A percentile compares a stretch with the other conserved stretches of the same genome.
These are phyloP conservation scores for Spinibarbus caldwelli DNA, from an alignment of 2,797 vertebrate genomes.

Conservation along the genomic window DNA sequence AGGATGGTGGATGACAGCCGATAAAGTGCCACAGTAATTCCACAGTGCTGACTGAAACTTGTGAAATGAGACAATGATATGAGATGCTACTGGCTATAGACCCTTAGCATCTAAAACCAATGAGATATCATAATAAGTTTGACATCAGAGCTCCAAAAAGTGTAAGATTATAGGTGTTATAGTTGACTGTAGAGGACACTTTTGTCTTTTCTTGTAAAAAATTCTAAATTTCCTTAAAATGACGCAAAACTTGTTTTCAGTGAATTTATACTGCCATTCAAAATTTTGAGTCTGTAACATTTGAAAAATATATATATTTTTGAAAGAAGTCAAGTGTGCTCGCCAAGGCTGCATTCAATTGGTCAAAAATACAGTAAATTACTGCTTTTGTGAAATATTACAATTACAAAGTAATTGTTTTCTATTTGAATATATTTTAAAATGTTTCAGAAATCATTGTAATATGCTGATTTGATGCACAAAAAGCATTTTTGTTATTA, in stretches of 20 bases:
- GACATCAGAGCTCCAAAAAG: background rate
- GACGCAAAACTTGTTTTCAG: background rate
- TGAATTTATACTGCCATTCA: background rate
- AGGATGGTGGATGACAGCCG: conserved; percentile 58
- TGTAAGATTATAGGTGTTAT: background rate
- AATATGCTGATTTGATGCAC: background rate
- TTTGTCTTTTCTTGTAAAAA: background rate
- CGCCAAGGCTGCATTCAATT: background rate
- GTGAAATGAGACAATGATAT: background rate
- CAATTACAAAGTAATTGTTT: background rate
- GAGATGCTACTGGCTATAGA: background rate
- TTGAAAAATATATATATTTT: no score
- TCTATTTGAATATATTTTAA: background rate
- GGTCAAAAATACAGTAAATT: background rate
- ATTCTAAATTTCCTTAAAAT: background rate
- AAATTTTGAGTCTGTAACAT: background rate
- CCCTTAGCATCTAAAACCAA: background rate
- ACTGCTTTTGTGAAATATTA: no score
- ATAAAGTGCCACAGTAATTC: conserved; percentile 58
- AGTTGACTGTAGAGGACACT: background rate
- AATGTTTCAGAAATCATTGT: background rate
- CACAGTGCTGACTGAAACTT: conserved; percentile 42
- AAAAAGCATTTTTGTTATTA: background rate
- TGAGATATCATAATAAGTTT: background rate
- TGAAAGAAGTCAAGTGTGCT: background rate